Conservation (phyloP, 2,797 vertebrate genomes). For the Lacerta bilineata region DNA sequence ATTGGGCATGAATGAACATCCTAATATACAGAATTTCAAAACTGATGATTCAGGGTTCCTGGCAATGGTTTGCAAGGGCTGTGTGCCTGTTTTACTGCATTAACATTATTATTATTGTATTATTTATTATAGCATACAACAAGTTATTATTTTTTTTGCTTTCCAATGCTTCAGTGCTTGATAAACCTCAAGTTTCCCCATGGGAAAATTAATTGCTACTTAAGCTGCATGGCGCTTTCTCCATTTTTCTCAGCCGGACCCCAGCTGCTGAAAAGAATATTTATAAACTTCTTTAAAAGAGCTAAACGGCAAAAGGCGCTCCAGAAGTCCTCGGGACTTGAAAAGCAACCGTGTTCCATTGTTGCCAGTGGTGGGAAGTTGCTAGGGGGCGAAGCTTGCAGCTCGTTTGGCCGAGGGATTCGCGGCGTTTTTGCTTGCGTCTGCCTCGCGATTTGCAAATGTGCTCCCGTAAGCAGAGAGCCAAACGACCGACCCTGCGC, state of each 20-base stretch:
- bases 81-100: constrained; percentile 19
- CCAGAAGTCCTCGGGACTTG: constrained; percentile 28
- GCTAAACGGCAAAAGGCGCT: background rate
- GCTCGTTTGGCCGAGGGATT: background rate
- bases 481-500: background rate
- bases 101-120: constrained; percentile 8
- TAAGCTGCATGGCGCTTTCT: constrained; percentile 39
- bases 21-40: constrained; percentile 52
- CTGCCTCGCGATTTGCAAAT: background rate
- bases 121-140: constrained; percentile 43
- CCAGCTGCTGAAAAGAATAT: constrained; percentile 24
- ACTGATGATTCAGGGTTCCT: constrained; percentile 50
- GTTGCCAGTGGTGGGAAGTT: background rate
- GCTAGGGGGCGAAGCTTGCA: background rate
- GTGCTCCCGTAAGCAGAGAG: background rate
- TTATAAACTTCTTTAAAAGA: constrained; percentile 42
- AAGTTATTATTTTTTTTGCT: constrained; percentile 40
- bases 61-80: constrained; percentile 63
- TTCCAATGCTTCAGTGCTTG: constrained; percentile 39
- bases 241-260: constrained; percentile 18
- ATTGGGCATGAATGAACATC: constrained; percentile 63
- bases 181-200: constrained; percentile 41
- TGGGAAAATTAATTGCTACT: constrained; percentile 57
- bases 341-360: background rate
- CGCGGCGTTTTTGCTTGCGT: background rate